phyloP scores from a whole-genome alignment of 2,113 vertebrate species.

The Urocynchramus pylzowi region DNA sequence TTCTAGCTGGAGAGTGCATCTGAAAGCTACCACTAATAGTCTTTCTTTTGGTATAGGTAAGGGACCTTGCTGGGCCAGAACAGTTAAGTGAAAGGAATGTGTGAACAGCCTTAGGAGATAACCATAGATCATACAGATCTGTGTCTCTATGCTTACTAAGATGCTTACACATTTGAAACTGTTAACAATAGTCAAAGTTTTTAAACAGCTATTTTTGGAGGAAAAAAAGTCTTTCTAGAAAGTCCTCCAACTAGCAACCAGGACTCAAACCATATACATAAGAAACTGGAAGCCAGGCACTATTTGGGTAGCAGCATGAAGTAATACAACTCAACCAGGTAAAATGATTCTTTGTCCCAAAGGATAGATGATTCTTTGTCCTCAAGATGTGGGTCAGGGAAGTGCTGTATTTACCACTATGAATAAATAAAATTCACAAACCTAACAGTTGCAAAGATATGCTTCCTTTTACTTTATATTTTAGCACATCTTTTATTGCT shows the following conservation, averaged over 20 bases:
- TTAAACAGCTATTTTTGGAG: neutral
- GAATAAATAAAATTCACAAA: conserved; percentile 16
- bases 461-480: neutral
- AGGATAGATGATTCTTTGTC: too few relatives aligned
- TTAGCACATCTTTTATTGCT: neutral
- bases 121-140: neutral
- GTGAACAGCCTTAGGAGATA: neutral
- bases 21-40: neutral
- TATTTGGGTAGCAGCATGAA: conserved; percentile 15
- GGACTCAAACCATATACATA: neutral
- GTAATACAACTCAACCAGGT: conserved; percentile 28
- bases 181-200: neutral
- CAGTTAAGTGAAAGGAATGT: neutral
- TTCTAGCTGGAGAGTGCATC: neutral
- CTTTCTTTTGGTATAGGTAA: neutral
- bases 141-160: neutral
- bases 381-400: neutral
- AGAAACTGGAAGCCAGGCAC: neutral
- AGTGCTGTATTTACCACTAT: neutral
- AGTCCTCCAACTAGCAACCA: neutral
- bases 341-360: conserved; percentile 27
- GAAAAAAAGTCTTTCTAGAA: neutral
- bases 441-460: neutral
- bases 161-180: neutral
- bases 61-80: neutral